phyloP scores from a whole-genome alignment of 2,888 invertebrate species.

The Rhingia rostrata region DNA sequence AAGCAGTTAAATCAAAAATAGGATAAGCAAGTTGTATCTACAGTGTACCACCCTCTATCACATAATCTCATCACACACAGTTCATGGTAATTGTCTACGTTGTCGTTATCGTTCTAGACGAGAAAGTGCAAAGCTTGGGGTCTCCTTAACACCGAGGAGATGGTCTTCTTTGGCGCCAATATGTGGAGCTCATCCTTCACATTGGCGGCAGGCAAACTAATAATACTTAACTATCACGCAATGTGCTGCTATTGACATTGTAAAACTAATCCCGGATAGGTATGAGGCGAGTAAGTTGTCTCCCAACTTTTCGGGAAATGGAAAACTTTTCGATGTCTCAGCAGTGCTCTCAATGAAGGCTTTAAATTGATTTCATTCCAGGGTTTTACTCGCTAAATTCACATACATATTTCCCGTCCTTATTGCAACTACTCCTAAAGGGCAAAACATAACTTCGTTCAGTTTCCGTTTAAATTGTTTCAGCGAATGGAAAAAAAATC shows the following conservation, averaged over 20 bases:
- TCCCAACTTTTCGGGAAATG: background rate
- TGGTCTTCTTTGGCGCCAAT: constrained; percentile 63
- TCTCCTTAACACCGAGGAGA: constrained; percentile 20
- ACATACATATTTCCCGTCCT: background rate
- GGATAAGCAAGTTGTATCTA: constrained; percentile 27
- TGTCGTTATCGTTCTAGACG: constrained; percentile 8
- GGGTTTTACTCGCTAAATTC: constrained; percentile 1
- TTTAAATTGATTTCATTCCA: constrained; percentile 39
- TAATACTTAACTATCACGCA: constrained; percentile 43
- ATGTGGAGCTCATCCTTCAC: constrained; percentile 30
- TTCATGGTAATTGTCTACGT: constrained; percentile 11
- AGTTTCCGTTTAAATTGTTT: background rate
- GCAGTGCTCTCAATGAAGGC: background rate
- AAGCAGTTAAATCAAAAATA: constrained; percentile 22
- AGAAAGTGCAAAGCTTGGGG: constrained; percentile 42
- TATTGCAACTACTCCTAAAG: constrained; percentile 15
- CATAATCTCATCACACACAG: background rate
- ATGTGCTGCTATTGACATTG: constrained; percentile 40
- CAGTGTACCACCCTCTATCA: constrained; percentile 12
- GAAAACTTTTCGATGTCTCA: constrained; percentile 19
- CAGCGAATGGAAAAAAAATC: background rate
- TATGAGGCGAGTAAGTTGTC: constrained; percentile 3
- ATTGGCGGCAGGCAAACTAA: constrained; percentile 42
- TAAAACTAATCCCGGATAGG: constrained; percentile 2
- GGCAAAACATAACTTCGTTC: constrained; percentile 20